Conservation (phyloP, 1,140 invertebrate genomes). For the Ladona fulva region DNA sequence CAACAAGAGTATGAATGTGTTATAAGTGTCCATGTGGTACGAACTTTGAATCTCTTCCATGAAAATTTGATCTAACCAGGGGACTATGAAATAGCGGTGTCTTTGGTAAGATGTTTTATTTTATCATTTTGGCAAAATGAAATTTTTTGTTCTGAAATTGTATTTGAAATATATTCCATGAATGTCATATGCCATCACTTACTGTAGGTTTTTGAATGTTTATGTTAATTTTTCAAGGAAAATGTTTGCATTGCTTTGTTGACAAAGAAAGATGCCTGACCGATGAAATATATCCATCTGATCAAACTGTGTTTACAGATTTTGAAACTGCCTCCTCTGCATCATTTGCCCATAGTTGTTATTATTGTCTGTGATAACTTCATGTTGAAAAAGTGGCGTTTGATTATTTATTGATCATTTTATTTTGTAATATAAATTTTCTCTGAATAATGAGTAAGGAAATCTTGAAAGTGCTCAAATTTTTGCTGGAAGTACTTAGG, state of each 20-base stretch:
- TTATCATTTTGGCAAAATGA: not conserved
- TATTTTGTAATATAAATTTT: not conserved
- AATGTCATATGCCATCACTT: not conserved
- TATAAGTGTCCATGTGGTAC: not conserved
- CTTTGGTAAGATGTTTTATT: not conserved
- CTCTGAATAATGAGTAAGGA: not conserved
- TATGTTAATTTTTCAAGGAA: not conserved
- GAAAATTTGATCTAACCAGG: not conserved
- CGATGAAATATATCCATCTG: not conserved
- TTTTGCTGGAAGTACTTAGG: not conserved
- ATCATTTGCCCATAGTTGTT: not conserved
- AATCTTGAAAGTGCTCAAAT: not conserved
- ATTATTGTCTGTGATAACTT: not conserved
- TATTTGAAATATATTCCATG: not conserved
- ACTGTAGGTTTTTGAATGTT: not conserved
- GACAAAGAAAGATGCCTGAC: not conserved
- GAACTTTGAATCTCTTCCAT: not conserved
- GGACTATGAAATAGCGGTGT: not conserved
- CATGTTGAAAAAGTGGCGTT: not conserved
- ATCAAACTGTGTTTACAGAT: not conserved
- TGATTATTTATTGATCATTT: slow-evolving; percentile 4
- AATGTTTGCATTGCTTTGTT: not conserved
- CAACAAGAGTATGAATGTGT: not conserved
- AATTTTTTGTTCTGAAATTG: not conserved
- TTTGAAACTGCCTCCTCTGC: not conserved